Evolutionary conservation across 2,888 invertebrate genomes (phyloP).

Genomic region (Linnaemya vulpina): DNA sequence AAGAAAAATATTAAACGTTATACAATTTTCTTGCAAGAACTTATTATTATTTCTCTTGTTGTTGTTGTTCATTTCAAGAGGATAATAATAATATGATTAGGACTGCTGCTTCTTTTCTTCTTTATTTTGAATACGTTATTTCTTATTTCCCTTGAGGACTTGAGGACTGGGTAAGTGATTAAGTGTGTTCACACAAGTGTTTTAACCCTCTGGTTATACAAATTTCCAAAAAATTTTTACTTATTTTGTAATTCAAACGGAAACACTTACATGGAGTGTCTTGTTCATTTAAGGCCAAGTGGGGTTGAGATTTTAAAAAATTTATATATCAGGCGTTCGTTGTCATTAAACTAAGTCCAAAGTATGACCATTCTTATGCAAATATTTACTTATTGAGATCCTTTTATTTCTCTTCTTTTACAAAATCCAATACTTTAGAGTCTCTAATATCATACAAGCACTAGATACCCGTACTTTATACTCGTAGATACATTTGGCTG

Average conservation of each 20-base stretch:
- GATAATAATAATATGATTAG: constrained; percentile 44
- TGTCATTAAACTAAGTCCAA: constrained; percentile 60
- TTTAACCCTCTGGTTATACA: constrained; percentile 58
- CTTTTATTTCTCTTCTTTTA: constrained; percentile 30
- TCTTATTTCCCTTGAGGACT: background rate
- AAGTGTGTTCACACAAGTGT: constrained; percentile 61
- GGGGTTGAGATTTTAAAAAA: background rate
- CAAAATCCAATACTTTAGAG: constrained; percentile 41
- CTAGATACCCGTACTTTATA: background rate
- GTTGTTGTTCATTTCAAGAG: constrained; percentile 6
- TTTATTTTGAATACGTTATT: background rate
- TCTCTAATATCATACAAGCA: constrained; percentile 17
- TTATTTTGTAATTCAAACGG: constrained; percentile 17
- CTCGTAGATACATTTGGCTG: background rate
- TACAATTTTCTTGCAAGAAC: background rate
- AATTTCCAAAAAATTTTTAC: constrained; percentile 5
- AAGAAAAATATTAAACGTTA: background rate
- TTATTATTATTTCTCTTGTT: background rate
- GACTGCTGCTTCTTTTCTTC: background rate
- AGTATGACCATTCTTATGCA: constrained; percentile 68
- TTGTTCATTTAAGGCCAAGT: background rate
- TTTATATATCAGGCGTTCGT: background rate
- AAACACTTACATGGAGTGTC: background rate
- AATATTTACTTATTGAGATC: constrained; percentile 65
- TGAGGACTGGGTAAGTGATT: constrained; percentile 66